Conservation (phyloP, 2,797 vertebrate species). For the Amblyraja radiata region DNA sequence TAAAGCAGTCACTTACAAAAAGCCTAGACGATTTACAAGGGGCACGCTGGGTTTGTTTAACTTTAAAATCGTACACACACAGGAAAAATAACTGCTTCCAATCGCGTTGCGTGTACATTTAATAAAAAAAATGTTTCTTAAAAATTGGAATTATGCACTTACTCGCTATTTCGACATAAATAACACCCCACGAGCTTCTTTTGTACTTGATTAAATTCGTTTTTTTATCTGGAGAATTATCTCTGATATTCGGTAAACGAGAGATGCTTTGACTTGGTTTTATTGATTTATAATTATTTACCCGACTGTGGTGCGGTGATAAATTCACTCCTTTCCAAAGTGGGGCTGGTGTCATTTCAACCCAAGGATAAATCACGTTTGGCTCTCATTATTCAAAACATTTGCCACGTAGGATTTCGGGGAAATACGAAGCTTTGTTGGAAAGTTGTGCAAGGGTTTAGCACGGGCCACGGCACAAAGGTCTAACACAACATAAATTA, state of each 20-base stretch:
- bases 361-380: neutral
- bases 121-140: neutral
- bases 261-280: neutral
- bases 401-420: neutral
- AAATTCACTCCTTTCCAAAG: neutral
- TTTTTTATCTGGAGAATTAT: neutral
- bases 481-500: neutral
- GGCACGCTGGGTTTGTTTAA: slow-evolving; percentile 70
- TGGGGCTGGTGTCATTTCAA: neutral
- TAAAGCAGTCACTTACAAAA: slow-evolving; percentile 64
- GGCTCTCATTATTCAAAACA: slow-evolving; percentile 12
- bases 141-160: neutral
- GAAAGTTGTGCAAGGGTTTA: neutral
- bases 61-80: slow-evolving; percentile 53
- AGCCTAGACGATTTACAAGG: slow-evolving; percentile 59
- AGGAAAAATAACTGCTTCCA: slow-evolving; percentile 29
- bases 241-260: neutral
- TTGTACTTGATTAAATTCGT: no score
- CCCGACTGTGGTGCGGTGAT: neutral
- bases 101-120: slow-evolving; percentile 5
- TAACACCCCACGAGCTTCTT: neutral
- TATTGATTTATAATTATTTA: slow-evolving; percentile 12
- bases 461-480: neutral
- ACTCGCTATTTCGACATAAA: neutral
- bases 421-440: neutral